Evolutionary conservation across 2,888 invertebrate species (phyloP), one percentile per base, ranked within the genome.

Genomic region (Pammene aurita): DNA sequence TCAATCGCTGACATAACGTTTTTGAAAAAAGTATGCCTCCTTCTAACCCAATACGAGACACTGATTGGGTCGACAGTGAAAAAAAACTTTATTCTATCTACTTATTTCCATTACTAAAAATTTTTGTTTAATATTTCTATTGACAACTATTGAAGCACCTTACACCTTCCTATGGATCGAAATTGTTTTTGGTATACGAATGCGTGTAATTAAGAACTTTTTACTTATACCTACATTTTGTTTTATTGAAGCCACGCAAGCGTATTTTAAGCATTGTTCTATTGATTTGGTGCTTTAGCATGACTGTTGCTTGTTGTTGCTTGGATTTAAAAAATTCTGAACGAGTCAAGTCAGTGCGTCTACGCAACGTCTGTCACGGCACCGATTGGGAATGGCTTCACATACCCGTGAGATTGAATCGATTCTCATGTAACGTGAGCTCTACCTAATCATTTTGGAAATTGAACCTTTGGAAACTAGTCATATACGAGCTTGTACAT

Each of bases 301-400:
- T 69, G 69, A n/a, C 16, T 60, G 69, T 69, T 38, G 69, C 69
- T 69, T 69, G 14, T 56, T 67, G 46, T 69, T 58, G 69, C 69
- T 69, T 65, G 58, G 56, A 54, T 56, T 65, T 65, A 52, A 16
- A 67, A 63, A 57, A 64, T 57, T 35, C 11, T 35, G 18, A 56
- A 38, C 42, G 13, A 46, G 26, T 41, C 35, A 41, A 54, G 78
- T 79, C 88, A 89, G 90, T 87, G 89, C 90, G 92, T 91, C 90
- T 83, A 90, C 92, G 92, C 92, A 92, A 92, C 90, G 78, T 75
- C 72, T 74, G 85, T 88, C 90, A 89, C 90, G 87, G 89, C 90
- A 89, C 88, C 83, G 77, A 76, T 73, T 78, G 84, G 82, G 84
- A 86, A 88, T 89, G 87, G 88, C 89, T 89, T 84, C 86, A 86